Percentiles rank a stretch among this genome's conserved stretches.
These are phyloP conservation scores for Mico argentatus DNA, from an alignment of 2,797 vertebrate genomes.

Conservation along the genomic window DNA sequence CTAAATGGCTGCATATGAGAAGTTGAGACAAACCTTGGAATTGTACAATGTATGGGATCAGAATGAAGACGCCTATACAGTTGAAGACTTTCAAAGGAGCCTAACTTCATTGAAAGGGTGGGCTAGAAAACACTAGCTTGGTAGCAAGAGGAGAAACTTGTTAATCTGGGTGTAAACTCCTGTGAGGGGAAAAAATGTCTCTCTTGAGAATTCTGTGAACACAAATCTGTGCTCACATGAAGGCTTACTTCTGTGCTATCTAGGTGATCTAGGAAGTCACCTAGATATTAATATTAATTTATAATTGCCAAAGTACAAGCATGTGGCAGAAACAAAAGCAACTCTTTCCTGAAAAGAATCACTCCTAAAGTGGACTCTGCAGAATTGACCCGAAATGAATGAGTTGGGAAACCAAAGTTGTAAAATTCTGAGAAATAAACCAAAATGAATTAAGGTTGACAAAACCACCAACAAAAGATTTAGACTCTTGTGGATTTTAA, in stretches of 20 bases:
- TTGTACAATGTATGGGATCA: neutral
- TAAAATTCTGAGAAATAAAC: neutral
- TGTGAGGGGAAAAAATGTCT: neutral
- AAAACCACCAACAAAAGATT: neutral
- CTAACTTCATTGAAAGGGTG: neutral
- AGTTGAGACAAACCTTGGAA: neutral
- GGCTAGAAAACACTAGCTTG: neutral
- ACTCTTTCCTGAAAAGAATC: neutral
- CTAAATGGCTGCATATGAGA: neutral
- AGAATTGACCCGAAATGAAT: neutral
- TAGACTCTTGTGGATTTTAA: neutral
- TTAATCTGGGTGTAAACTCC: slow-evolving; percentile 1
- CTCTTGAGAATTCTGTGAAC: slow-evolving; percentile 2
- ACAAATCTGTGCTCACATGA: neutral
- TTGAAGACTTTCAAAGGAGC: neutral
- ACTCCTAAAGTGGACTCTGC: neutral
- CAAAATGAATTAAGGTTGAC: neutral
- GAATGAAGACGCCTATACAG: neutral
- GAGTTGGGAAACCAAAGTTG: neutral
- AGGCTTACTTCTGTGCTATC: neutral
- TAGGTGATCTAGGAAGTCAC: neutral
- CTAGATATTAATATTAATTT: neutral
- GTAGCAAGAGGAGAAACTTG: neutral
- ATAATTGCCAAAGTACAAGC: neutral
- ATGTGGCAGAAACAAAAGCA: neutral